phyloP scores from a whole-genome alignment of 1,140 invertebrate species.

The Centruroides vittatus region DNA sequence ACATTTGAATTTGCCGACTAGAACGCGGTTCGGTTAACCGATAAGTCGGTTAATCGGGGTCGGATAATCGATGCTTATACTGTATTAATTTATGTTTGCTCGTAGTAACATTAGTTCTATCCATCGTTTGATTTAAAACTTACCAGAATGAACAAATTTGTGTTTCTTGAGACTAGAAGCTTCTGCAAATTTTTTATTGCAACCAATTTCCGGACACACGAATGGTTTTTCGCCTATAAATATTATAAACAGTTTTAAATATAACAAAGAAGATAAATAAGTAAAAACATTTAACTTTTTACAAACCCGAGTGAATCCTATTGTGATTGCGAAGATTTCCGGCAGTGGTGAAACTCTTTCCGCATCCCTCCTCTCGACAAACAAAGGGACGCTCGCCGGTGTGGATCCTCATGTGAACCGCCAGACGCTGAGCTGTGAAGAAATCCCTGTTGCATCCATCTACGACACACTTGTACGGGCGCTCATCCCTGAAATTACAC shows the following conservation, averaged over 20 bases:
- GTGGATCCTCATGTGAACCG: slow-evolving; percentile 3
- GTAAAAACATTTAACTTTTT: no score
- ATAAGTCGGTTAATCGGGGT: no score
- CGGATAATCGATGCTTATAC: no score
- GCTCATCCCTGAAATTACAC: background rate
- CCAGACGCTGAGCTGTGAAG: background rate
- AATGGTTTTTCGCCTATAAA: slow-evolving; percentile 26
- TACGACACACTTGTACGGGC: background rate
- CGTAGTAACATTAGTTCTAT: no score
- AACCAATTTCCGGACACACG: slow-evolving; percentile 21
- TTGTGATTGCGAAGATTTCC: slow-evolving; percentile 25
- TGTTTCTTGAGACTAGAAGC: slow-evolving; percentile 27
- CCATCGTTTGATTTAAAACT: slow-evolving; percentile 6
- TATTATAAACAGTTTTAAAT: background rate
- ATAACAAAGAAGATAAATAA: no score
- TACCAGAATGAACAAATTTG: slow-evolving; percentile 24
- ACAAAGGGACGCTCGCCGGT: slow-evolving; percentile 11
- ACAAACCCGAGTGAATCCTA: slow-evolving; percentile 22
- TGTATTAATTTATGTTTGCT: no score
- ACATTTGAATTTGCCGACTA: no score
- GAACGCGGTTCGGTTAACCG: no score
- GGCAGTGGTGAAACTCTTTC: slow-evolving; percentile 23
- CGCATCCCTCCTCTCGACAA: slow-evolving; percentile 27
- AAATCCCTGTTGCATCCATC: background rate
- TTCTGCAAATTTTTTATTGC: slow-evolving; percentile 25